Percentiles rank a stretch among this genome's conserved stretches.
These are phyloP conservation scores for Lasiurus borealis DNA, from an alignment of 2,113 vertebrate genomes.

Conservation along the genomic window DNA sequence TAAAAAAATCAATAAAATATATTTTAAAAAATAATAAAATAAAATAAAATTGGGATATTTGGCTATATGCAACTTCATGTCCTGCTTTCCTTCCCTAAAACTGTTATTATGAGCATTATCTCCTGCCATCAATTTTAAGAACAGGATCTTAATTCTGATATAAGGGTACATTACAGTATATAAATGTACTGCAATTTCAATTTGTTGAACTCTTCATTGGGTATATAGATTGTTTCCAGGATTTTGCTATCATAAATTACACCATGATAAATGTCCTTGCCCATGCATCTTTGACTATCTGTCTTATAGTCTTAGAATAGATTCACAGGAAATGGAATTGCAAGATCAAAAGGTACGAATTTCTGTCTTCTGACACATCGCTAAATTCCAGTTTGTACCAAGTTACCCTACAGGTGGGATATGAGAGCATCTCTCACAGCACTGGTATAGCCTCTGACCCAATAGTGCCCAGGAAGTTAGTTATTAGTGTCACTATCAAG, in stretches of 20 bases:
- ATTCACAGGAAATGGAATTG: neutral
- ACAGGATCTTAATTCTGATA: neutral
- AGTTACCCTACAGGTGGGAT: neutral
- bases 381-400: neutral
- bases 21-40: neutral
- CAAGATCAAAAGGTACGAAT: constrained; percentile 12
- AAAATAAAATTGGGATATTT: neutral
- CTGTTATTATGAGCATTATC: neutral
- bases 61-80: neutral
- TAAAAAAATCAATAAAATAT: too few species aligned
- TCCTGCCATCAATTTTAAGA: neutral
- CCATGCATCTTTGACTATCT: neutral
- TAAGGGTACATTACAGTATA: neutral
- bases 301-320: constrained; percentile 20
- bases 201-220: neutral
- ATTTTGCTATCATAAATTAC: neutral
- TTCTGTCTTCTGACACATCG: neutral
- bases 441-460: neutral
- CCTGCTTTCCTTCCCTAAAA: neutral
- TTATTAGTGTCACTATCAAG: neutral
- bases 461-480: neutral
- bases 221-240: neutral
- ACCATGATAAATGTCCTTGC: neutral
- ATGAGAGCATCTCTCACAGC: neutral
- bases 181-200: neutral